phyloP scores from a whole-genome alignment of 2,888 invertebrate genomes.

The Ypsolopha sequella region DNA sequence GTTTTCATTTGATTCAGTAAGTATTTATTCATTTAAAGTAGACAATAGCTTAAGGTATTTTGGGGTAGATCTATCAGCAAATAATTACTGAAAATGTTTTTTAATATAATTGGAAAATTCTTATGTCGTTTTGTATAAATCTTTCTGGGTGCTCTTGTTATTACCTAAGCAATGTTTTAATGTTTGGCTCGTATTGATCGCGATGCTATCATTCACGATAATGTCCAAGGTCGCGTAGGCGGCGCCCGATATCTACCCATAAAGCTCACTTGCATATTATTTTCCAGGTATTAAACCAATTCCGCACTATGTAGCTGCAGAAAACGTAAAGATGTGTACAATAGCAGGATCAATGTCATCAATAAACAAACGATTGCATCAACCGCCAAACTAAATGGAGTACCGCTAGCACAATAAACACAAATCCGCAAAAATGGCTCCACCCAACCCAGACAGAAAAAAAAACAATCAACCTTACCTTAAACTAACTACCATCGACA shows the following conservation, averaged over 20 bases:
- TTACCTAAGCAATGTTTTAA: not conserved
- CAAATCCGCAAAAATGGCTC: constrained; percentile 10
- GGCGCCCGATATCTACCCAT: not conserved
- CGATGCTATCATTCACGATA: not conserved
- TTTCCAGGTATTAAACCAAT: constrained; percentile 31
- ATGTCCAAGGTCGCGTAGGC: not conserved
- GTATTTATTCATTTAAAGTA: constrained; percentile 21
- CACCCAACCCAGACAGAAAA: constrained; percentile 2
- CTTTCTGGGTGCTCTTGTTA: not conserved
- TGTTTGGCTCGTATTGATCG: constrained; percentile 5
- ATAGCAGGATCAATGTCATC: constrained; percentile 33
- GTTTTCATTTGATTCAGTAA: constrained; percentile 40
- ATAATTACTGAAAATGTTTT: not conserved
- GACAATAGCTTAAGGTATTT: constrained; percentile 12
- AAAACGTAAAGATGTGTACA: constrained; percentile 37
- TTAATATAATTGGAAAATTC: not conserved
- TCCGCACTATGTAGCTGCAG: constrained; percentile 48
- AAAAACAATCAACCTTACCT: constrained; percentile 5
- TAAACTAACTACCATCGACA: constrained; percentile 49
- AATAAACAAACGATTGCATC: constrained; percentile 35
- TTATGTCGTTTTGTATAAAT: not conserved
- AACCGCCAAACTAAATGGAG: constrained; percentile 39
- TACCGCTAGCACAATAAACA: constrained; percentile 31
- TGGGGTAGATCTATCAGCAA: constrained; percentile 17
- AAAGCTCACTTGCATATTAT: constrained; percentile 13